Evolutionary conservation across 2,888 invertebrate species (phyloP).

Genomic region (Epiblema foenella): DNA sequence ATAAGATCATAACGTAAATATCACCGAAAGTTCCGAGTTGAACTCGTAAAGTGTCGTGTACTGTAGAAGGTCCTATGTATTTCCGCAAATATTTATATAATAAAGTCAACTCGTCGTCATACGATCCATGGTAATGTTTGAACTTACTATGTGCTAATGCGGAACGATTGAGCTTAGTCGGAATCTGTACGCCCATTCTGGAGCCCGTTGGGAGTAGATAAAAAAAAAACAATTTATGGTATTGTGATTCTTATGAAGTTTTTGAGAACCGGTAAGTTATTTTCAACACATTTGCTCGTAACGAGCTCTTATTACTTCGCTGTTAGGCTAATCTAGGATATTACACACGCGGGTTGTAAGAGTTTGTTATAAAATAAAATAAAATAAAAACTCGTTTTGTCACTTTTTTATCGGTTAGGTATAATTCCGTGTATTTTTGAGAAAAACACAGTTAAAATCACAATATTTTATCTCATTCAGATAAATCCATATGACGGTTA

Average conservation of each 20-base stretch:
- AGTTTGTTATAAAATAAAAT: too few relatives aligned
- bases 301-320: too few relatives aligned
- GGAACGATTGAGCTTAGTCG: constrained; percentile 14
- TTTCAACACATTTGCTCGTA: too few relatives aligned
- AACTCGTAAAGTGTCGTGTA: constrained; percentile 3
- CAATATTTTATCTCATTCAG: too few relatives aligned
- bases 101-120: constrained; percentile 20
- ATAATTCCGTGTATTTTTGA: too few relatives aligned
- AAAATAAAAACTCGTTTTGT: too few relatives aligned
- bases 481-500: too few relatives aligned
- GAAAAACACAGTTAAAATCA: too few relatives aligned
- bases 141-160: not conserved
- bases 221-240: constrained; percentile 11
- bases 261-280: constrained; percentile 16
- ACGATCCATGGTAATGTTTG: constrained; percentile 8
- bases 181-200: constrained; percentile 7
- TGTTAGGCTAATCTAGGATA: too few relatives aligned
- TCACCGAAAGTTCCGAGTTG: constrained; percentile 13
- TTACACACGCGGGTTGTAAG: too few relatives aligned
- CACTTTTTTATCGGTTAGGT: too few relatives aligned
- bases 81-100: constrained; percentile 31
- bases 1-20: not conserved
- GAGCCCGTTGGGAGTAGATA: constrained; percentile 2
- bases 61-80: constrained; percentile 9
- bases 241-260: constrained; percentile 28